These are phyloP conservation scores for Ptychadena robeensis DNA, from an alignment of 2,797 vertebrate species.

Conservation along the genomic window DNA sequence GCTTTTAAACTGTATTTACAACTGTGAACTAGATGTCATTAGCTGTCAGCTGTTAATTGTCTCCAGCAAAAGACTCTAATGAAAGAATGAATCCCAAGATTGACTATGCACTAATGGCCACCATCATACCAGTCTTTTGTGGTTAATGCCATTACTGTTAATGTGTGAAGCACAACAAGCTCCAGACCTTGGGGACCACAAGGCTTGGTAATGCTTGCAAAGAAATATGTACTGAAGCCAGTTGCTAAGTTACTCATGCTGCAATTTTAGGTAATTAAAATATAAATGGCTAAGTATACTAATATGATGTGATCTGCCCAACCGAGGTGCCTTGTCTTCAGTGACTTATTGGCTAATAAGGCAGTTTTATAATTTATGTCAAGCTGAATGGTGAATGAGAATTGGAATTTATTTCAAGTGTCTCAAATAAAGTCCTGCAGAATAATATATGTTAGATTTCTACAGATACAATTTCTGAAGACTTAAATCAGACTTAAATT, in stretches of 20 bases:
- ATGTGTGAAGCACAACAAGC: neutral
- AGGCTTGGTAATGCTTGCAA: neutral
- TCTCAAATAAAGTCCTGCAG: neutral
- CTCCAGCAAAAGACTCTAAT: neutral
- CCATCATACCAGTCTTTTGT: neutral
- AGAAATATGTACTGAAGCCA: neutral
- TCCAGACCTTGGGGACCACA: neutral
- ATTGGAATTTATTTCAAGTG: neutral
- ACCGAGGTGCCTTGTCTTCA: neutral
- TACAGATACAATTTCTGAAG: no score
- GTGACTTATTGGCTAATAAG: neutral
- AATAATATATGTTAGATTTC: neutral
- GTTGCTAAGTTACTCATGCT: neutral
- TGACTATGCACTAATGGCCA: constrained; percentile 11
- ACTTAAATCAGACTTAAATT: no score
- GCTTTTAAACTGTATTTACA: constrained; percentile 33
- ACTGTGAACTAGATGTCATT: constrained; percentile 14
- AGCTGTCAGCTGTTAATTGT: constrained; percentile 23
- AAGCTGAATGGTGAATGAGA: neutral
- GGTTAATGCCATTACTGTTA: constrained; percentile 13
- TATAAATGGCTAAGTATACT: neutral
- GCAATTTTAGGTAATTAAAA: neutral
- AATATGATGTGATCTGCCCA: neutral
- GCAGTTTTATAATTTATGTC: neutral
- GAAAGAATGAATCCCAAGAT: constrained; percentile 10